Conservation (phyloP, 2,797 vertebrate species). For the Cossypha dichroa region DNA sequence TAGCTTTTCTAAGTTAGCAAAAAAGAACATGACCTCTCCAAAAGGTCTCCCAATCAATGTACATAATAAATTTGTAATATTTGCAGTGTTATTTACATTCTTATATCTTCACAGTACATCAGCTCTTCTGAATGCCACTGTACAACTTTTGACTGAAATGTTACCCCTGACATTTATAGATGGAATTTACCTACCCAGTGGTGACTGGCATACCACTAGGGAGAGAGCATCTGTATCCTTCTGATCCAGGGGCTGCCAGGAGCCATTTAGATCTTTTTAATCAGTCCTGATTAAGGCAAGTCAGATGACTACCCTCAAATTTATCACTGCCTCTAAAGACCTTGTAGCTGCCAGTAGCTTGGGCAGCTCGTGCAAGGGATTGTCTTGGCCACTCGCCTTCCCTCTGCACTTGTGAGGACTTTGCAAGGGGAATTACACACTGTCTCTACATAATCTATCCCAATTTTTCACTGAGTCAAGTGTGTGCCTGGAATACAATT, state of each 20-base stretch:
- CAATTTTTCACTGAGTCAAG: constrained; percentile 31
- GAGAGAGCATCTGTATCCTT: constrained; percentile 26
- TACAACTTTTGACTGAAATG: background rate
- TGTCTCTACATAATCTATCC: constrained; percentile 37
- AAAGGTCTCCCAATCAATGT: background rate
- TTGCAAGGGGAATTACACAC: constrained; percentile 40
- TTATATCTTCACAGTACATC: background rate
- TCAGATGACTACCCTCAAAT: constrained; percentile 30
- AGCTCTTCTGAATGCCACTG: background rate
- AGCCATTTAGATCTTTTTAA: constrained; percentile 56
- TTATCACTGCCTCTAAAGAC: constrained; percentile 29
- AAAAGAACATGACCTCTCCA: background rate
- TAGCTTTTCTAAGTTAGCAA: background rate
- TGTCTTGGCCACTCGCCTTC: background rate
- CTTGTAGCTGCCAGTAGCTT: background rate
- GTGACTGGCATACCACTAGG: background rate
- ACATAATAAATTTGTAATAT: background rate
- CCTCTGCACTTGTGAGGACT: constrained; percentile 1
- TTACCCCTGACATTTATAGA: constrained; percentile 23
- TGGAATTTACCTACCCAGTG: constrained; percentile 14
- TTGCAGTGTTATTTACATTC: constrained; percentile 3
- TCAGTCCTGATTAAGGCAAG: constrained; percentile 48
- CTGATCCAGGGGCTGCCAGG: constrained; percentile 7
- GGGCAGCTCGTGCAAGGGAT: background rate
- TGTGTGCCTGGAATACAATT: constrained; percentile 47